Evolutionary conservation across 2,888 invertebrate species (phyloP).

Genomic region (Thereva nobilitata): DNA sequence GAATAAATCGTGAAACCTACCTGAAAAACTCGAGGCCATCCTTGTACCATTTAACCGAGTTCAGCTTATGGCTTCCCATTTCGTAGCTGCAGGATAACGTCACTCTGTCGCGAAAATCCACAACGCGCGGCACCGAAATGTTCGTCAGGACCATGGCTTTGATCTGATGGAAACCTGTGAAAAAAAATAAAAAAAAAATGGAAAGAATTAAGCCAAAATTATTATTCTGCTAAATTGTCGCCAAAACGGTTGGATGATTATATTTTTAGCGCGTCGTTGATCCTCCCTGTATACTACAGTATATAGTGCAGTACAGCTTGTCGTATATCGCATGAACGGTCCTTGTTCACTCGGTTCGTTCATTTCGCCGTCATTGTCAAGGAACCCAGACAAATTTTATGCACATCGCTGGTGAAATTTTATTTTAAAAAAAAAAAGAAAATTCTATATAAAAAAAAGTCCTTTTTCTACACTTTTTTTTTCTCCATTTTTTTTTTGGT

Average conservation of each 20-base stretch:
- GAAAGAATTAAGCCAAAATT: slow-evolving; percentile 27
- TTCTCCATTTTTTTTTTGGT: too few relatives aligned
- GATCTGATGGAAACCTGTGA: slow-evolving; percentile 43
- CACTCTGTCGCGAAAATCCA: slow-evolving; percentile 56
- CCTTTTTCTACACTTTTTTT: too few relatives aligned
- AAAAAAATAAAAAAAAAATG: too few relatives aligned
- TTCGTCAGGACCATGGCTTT: slow-evolving; percentile 54
- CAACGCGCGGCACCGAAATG: slow-evolving; percentile 57
- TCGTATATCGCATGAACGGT: too few relatives aligned
- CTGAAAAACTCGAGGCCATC: slow-evolving; percentile 58
- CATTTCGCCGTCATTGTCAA: too few relatives aligned
- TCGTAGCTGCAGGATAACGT: slow-evolving; percentile 58
- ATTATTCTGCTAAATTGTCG: slow-evolving; percentile 23
- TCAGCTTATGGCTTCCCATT: slow-evolving; percentile 57
- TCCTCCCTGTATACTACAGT: slow-evolving; percentile 3
- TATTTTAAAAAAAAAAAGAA: too few relatives aligned
- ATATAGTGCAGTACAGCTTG: too few relatives aligned
- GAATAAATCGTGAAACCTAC: slow-evolving; percentile 45
- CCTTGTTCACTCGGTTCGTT: too few relatives aligned
- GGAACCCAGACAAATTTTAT: too few relatives aligned
- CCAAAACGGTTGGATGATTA: slow-evolving; percentile 30
- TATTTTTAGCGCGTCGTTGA: slow-evolving; percentile 15
- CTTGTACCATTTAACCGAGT: slow-evolving; percentile 59
- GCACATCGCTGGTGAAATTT: too few relatives aligned
- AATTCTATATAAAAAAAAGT: too few relatives aligned